A percentile compares a stretch with the other conserved stretches of the same genome.
Conservation (phyloP, 2,113 vertebrate species). For the Chitala chitala region DNA sequence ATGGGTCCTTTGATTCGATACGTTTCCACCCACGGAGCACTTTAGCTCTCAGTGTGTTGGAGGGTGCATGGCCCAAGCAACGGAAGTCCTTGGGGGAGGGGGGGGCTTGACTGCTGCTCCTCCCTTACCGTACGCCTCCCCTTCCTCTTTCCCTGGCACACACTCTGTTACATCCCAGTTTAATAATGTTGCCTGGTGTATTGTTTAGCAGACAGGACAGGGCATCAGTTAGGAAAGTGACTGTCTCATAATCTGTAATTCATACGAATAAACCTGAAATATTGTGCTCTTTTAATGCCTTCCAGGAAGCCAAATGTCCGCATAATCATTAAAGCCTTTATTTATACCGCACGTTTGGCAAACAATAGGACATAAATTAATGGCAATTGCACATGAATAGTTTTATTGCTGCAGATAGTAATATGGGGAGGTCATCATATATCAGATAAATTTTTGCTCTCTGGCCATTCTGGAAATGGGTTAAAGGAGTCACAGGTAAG, state of each 20-base stretch:
- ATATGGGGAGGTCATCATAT: slow-evolving; percentile 25
- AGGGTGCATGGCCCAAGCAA: too few species aligned
- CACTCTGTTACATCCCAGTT: background rate
- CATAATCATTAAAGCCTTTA: slow-evolving; percentile 5
- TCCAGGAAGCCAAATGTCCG: background rate
- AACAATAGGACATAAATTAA: slow-evolving; percentile 7
- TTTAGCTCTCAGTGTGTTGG: background rate
- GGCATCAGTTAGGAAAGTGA: background rate
- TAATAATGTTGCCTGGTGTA: background rate
- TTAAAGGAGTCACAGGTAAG: slow-evolving; percentile 29
- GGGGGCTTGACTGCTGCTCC: too few species aligned
- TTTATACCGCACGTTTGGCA: slow-evolving; percentile 25
- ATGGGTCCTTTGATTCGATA: background rate
- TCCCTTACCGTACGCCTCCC: too few species aligned
- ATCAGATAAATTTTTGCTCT: slow-evolving; percentile 22
- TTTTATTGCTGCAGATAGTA: slow-evolving; percentile 33
- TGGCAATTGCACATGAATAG: slow-evolving; percentile 29
- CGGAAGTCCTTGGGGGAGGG: too few species aligned
- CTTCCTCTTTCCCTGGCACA: background rate
- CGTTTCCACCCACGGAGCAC: background rate
- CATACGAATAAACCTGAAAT: background rate
- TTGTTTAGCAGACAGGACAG: background rate
- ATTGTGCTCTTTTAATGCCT: background rate
- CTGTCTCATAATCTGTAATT: background rate
- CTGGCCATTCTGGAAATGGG: slow-evolving; percentile 24